Evolutionary conservation across 2,797 vertebrate genomes (phyloP), one percentile per base, ranked within the genome.

Genomic region (Sitta carolinensis): DNA sequence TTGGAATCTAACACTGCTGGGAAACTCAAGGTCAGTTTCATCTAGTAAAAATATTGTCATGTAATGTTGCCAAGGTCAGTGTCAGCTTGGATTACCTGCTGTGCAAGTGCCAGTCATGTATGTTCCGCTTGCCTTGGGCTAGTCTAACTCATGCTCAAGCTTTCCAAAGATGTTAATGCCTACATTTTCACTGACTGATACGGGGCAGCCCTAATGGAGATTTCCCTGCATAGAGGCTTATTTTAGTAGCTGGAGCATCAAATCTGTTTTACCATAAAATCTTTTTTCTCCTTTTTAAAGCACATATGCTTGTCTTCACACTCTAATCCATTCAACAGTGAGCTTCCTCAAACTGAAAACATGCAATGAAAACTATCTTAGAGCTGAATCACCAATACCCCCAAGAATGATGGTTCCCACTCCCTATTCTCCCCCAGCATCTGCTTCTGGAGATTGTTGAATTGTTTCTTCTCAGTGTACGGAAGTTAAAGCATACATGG

Each of bases 1-100:
- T 40, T 89, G 54, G 66, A 79, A 75, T 38, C 3, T 80, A 61
- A 76, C 9, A 42, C 29, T 19, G 40, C 40, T 36, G 40, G 36
- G 50, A 95, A 52, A 84, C 58, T 89, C 92, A 93, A 95, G 80
- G 83, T 83, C 92, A 73, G 70, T 66, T 91, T 92, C 82, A 36
- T 59, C 63, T 40, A 55, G 42, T 50, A 66, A 81, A 80, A 89
- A 76, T 76, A 69, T 67, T 83, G 62, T 52, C 84, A 32, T 45
- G 36, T 54, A 73, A 78, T 40, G 30, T 57, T 90, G 80, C 79
- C 93, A 95, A 95, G 90, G 90, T 95, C 96, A 85, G 57, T 95
- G 90, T 94, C 96, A 95, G 67, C 69, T 96, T 93, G 52, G 79
- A 94, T 95, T 87, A 86, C 95, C 94, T 95, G 90, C 88, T 86